Evolutionary conservation across 1,140 invertebrate genomes (phyloP).

Genomic region (Parapsyche elsis): DNA sequence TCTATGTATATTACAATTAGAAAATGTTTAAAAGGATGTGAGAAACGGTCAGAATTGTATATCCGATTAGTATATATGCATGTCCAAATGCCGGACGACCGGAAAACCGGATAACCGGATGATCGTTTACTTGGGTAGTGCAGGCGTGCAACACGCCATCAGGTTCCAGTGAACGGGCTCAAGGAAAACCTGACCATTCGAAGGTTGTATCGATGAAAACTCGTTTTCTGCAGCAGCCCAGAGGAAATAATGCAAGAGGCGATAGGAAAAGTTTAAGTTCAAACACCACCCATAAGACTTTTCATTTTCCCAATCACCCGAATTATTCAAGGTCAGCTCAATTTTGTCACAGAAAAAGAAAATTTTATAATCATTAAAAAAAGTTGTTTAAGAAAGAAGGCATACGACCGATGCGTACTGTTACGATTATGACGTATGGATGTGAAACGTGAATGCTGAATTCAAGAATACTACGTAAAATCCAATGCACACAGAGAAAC

Average conservation of each 20-base stretch:
- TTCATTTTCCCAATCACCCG: background rate
- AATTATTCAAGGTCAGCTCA: background rate
- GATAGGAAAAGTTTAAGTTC: conserved; percentile 45
- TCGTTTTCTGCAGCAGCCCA: conserved; percentile 13
- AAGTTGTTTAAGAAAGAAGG: too few relatives aligned
- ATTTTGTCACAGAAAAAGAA: too few relatives aligned
- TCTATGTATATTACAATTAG: too few relatives aligned
- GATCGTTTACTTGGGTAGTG: background rate
- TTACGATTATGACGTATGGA: too few relatives aligned
- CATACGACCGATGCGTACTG: too few relatives aligned
- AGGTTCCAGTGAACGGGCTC: conserved; percentile 37
- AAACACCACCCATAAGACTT: background rate
- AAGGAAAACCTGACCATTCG: conserved; percentile 33
- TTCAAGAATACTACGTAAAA: too few relatives aligned
- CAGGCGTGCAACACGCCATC: background rate
- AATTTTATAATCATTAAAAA: too few relatives aligned
- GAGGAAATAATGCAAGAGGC: background rate
- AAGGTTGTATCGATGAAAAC: conserved; percentile 41
- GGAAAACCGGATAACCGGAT: conserved; percentile 13
- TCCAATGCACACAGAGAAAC: too few relatives aligned
- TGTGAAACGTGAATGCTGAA: too few relatives aligned
- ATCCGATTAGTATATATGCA: background rate
- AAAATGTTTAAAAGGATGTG: too few relatives aligned
- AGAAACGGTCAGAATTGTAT: background rate
- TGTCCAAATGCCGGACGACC: background rate